phyloP scores from a whole-genome alignment of 2,888 invertebrate species.

The Cenopis cana region DNA sequence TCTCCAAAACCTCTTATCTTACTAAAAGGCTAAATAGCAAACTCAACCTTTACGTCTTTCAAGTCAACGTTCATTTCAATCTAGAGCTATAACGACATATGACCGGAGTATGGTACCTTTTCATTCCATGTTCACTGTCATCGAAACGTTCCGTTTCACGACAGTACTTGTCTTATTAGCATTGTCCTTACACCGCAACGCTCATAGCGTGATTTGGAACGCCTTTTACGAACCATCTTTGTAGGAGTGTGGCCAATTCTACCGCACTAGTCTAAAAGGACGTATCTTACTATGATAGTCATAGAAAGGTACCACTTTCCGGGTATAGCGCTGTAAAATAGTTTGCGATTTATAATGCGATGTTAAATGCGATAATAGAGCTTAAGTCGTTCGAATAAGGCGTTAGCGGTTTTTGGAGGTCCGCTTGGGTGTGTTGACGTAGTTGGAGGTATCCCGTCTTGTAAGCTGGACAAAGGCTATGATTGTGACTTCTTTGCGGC shows the following conservation, averaged over 20 bases:
- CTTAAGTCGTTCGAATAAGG: conserved; percentile 46
- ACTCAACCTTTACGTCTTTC: not conserved
- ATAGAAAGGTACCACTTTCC: not conserved
- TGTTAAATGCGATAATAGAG: conserved; percentile 15
- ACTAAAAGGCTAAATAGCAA: not conserved
- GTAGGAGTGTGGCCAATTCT: conserved; percentile 51
- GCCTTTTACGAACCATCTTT: conserved; percentile 67
- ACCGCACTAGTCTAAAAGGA: conserved; percentile 9
- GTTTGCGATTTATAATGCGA: conserved; percentile 38
- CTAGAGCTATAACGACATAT: not conserved
- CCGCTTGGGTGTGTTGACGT: conserved; percentile 48
- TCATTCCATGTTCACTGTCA: conserved; percentile 65
- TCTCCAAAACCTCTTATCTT: conserved; percentile 8
- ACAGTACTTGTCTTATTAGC: conserved; percentile 73
- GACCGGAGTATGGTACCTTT: not conserved
- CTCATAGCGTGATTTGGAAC: conserved; percentile 72
- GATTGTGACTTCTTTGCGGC: conserved; percentile 62
- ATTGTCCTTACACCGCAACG: conserved; percentile 69
- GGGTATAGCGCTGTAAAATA: not conserved
- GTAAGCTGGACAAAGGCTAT: conserved; percentile 65
- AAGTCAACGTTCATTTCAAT: not conserved
- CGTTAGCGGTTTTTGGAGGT: conserved; percentile 38
- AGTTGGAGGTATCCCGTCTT: conserved; percentile 56
- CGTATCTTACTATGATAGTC: not conserved
- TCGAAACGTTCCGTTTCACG: conserved; percentile 66